Percentiles rank a stretch among this genome's conserved stretches.
Evolutionary conservation across 2,113 vertebrate genomes (phyloP).

Genomic region (Theristicus caerulescens): DNA sequence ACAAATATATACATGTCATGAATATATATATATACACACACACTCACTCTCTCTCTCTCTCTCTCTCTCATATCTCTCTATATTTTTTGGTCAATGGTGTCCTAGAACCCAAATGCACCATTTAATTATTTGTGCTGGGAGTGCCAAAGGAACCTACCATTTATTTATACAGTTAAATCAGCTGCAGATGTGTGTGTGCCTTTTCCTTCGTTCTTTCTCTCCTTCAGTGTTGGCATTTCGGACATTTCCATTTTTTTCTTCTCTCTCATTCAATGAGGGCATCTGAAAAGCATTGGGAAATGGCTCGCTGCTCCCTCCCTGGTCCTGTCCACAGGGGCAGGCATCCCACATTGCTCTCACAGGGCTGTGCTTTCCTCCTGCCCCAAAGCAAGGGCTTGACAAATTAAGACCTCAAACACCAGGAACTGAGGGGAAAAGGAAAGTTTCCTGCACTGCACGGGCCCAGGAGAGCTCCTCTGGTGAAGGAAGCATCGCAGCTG

Average conservation of each 20-base stretch:
- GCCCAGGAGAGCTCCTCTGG: background rate
- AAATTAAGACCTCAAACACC: background rate
- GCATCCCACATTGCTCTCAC: background rate
- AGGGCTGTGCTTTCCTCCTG: background rate
- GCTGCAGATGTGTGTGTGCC: constrained; percentile 25
- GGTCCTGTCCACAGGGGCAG: background rate
- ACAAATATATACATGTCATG: background rate
- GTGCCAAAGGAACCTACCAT: constrained; percentile 31
- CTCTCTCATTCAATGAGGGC: background rate
- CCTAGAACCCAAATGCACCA: background rate
- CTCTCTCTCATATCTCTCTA: background rate
- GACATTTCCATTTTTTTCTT: background rate
- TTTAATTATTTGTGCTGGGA: constrained; percentile 54
- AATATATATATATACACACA: background rate
- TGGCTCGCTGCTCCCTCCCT: background rate
- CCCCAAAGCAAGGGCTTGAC: background rate
- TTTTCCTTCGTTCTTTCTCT: background rate
- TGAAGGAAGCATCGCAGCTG: background rate
- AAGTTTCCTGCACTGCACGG: fast-evolving
- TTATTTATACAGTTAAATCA: constrained; percentile 52
- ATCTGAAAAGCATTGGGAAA: background rate
- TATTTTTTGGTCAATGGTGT: background rate
- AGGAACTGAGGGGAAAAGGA: background rate
- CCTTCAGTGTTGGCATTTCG: background rate
- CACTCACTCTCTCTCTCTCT: background rate